A percentile compares a stretch with the other conserved stretches of the same genome.
Conservation (phyloP, 2,888 invertebrate species). For the Teinopalpus imperialis region DNA sequence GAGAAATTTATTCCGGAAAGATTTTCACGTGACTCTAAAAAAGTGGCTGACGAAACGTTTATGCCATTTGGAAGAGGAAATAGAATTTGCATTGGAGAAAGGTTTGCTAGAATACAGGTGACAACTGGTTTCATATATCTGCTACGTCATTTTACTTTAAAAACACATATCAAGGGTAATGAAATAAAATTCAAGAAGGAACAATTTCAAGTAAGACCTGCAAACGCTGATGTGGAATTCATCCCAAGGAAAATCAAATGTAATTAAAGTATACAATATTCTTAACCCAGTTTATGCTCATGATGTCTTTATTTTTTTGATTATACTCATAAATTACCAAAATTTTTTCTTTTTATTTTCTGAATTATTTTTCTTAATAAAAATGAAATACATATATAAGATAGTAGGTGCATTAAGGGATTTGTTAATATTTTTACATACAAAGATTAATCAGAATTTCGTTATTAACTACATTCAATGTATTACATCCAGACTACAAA, state of each 20-base stretch:
- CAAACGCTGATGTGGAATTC: conserved; percentile 28
- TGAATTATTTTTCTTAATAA: too few species aligned
- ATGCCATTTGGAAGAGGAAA: conserved; percentile 71
- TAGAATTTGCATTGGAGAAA: conserved; percentile 63
- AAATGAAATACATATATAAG: too few species aligned
- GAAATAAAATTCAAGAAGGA: conserved; percentile 38
- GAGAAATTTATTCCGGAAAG: conserved; percentile 36
- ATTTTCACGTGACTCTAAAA: conserved; percentile 44
- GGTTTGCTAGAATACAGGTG: conserved; percentile 44
- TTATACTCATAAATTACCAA: too few species aligned
- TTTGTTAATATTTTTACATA: too few species aligned
- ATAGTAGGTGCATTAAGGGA: too few species aligned
- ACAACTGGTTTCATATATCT: conserved; percentile 43
- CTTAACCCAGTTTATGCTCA: too few species aligned
- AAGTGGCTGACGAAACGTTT: conserved; percentile 42
- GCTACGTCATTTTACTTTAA: conserved; percentile 41
- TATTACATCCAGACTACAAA: too few species aligned
- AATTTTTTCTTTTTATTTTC: too few species aligned
- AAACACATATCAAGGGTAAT: conserved; percentile 36
- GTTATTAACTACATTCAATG: too few species aligned
- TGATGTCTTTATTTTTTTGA: too few species aligned
- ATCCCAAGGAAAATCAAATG: conserved; percentile 17
- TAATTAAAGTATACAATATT: too few species aligned
- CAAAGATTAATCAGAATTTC: too few species aligned
- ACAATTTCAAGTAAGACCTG: conserved; percentile 27